Evolutionary conservation across 2,113 vertebrate species (phyloP).

Genomic region (Brachyistius frenatus): DNA sequence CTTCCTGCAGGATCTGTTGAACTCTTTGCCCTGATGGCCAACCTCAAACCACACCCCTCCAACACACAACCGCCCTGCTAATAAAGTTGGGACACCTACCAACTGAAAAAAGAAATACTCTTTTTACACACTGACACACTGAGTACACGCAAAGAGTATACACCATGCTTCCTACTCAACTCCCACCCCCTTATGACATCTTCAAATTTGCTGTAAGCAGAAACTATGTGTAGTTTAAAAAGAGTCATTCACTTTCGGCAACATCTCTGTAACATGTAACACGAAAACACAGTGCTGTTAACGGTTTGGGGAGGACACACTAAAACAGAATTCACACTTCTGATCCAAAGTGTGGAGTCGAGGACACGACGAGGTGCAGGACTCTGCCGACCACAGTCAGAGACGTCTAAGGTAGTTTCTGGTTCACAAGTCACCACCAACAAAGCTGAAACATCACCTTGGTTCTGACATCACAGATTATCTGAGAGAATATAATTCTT

Average conservation of each 20-base stretch:
- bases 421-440: slow-evolving; percentile 9
- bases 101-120: slow-evolving; percentile 38
- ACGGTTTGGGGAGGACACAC: slow-evolving; percentile 12
- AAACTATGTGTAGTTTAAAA: slow-evolving; percentile 73
- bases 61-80: slow-evolving; percentile 54
- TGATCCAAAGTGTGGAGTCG: slow-evolving; percentile 20
- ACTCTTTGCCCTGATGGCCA: slow-evolving; percentile 92
- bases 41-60: slow-evolving; percentile 39
- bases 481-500: slow-evolving; percentile 10
- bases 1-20: slow-evolving; percentile 96
- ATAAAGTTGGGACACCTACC: slow-evolving; percentile 55
- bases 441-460: slow-evolving; percentile 14
- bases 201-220: slow-evolving; percentile 73
- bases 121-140: slow-evolving; percentile 47
- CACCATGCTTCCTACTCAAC: slow-evolving; percentile 65
- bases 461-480: slow-evolving; percentile 9
- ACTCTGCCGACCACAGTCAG: neutral
- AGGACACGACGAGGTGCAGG: neutral
- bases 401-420: slow-evolving; percentile 11
- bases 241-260: slow-evolving; percentile 64
- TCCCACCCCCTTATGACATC: slow-evolving; percentile 53
- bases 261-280: slow-evolving; percentile 76
- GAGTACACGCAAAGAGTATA: slow-evolving; percentile 56
- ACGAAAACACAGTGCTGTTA: slow-evolving; percentile 53
- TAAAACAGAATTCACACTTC: slow-evolving; percentile 45